Evolutionary conservation across 2,888 invertebrate species (phyloP).

Genomic region (Muschampia plurimacula): DNA sequence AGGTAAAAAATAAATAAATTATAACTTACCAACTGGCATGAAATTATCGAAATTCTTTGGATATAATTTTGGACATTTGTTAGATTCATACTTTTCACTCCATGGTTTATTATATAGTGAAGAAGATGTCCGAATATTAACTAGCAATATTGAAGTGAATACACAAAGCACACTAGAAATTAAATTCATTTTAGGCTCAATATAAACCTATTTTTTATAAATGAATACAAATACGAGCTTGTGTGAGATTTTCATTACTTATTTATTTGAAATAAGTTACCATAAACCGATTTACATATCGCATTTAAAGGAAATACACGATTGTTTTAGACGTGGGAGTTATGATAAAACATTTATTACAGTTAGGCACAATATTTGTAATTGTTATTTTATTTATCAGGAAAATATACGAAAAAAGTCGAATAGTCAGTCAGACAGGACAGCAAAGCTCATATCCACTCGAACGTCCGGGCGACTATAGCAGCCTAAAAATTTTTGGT

Average conservation of each 20-base stretch:
- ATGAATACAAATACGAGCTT: constrained; percentile 24
- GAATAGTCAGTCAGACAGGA: not conserved
- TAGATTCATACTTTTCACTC: constrained; percentile 79
- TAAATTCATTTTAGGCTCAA: constrained; percentile 40
- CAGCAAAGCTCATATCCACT: too few relatives aligned
- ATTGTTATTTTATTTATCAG: constrained; percentile 11
- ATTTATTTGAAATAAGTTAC: constrained; percentile 22
- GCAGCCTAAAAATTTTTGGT: too few relatives aligned
- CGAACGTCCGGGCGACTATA: too few relatives aligned
- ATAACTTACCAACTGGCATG: constrained; percentile 82
- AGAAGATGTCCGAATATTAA: constrained; percentile 60
- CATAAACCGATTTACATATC: constrained; percentile 38
- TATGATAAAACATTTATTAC: constrained; percentile 53
- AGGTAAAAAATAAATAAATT: not conserved
- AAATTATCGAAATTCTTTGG: constrained; percentile 84
- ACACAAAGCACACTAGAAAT: constrained; percentile 48
- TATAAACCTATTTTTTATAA: constrained; percentile 7
- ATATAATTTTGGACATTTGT: constrained; percentile 83
- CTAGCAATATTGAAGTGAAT: constrained; percentile 57
- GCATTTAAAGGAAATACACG: constrained; percentile 56
- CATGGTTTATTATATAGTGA: constrained; percentile 77
- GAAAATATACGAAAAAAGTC: constrained; percentile 5
- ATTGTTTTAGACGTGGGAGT: constrained; percentile 61
- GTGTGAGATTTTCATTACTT: constrained; percentile 36
- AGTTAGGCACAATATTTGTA: constrained; percentile 30